Evolutionary conservation across 2,113 vertebrate genomes (phyloP), one percentile per base, ranked within the genome.

Genomic region (Lasiurus cinereus): DNA sequence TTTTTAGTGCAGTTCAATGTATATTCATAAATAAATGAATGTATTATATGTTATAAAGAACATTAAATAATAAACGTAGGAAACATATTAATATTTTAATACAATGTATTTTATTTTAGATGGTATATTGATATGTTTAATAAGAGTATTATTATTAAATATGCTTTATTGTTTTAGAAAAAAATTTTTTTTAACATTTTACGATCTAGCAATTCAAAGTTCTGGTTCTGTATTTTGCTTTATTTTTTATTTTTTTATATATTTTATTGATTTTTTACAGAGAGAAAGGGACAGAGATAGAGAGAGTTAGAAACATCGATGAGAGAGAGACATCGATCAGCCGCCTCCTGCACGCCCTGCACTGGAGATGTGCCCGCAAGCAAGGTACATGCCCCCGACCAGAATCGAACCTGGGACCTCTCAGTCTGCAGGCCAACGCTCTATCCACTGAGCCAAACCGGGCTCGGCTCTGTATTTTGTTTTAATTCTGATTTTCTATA

Each of bases 101-200:
- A 62, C 70, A 70, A 84, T 70, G 62, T 77, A 21, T 24, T 89
- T 86, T 31, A 66, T 76, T 77, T 83, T 91, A 84, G 39, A 76
- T 95, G 78, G 31, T 33, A 91, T 92, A 39, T 46, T 64, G 50
- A 13, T 82, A 88, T 29, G 24, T 88, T 74, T 87, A 59, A 88
- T 52, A 79, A 72, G n/a, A 78, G 1, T 43, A 52, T 19, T 89
- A 46, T 76, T 79, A 52, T 29, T 64, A 43, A 85, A 90, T 72
- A 54, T 79, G 15, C 7, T 79, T 70, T 72, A 36, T 21, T 59
- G 59, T 48, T 72, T 85, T 62, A 46, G 33, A 13, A 79, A 90
- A 90, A 43, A 36, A n/a, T n/a, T n/a, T 7, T 7, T 13, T 73
- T 52, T 72, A 74, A 3, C 13, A 82, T 43, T 77, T 74, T 83